Conservation (phyloP, 2,113 vertebrate genomes). For the Pseudopodoces humilis region DNA sequence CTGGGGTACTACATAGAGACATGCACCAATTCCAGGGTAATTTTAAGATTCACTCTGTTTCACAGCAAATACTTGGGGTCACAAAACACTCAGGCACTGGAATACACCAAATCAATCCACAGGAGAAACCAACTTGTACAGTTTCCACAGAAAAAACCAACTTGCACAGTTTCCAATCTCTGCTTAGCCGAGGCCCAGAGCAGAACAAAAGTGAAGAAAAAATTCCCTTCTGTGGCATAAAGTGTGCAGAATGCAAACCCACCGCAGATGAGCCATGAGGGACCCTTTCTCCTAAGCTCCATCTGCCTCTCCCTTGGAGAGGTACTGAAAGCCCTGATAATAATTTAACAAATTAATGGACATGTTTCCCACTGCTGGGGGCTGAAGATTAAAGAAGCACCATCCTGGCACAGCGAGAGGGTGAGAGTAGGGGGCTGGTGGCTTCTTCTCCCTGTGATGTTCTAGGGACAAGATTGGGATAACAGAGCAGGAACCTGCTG, state of each 20-base stretch:
- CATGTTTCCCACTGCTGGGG: slow-evolving; percentile 30
- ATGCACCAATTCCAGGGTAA: not conserved
- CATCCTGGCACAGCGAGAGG: not conserved
- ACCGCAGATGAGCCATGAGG: not conserved
- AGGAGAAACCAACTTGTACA: not conserved
- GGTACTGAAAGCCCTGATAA: slow-evolving; percentile 71
- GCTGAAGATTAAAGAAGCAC: not conserved
- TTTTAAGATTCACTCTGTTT: not conserved
- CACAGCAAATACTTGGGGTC: not conserved
- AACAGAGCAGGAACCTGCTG: rapidly evolving
- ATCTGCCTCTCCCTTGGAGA: slow-evolving; percentile 23
- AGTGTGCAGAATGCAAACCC: not conserved
- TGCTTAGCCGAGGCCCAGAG: not conserved
- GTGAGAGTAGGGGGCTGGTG: not conserved
- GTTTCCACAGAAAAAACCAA: not conserved
- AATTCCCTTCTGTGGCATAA: slow-evolving; percentile 14
- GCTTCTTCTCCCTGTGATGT: not conserved
- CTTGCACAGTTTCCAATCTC: not conserved
- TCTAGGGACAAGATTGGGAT: not conserved
- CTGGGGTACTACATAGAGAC: not conserved
- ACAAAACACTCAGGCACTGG: not conserved
- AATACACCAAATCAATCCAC: not conserved
- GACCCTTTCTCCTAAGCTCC: not conserved
- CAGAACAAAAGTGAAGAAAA: not conserved
- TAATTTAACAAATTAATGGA: slow-evolving; percentile 71